phyloP scores from a whole-genome alignment of 1,140 invertebrate species.

The Microplitis demolitor region DNA sequence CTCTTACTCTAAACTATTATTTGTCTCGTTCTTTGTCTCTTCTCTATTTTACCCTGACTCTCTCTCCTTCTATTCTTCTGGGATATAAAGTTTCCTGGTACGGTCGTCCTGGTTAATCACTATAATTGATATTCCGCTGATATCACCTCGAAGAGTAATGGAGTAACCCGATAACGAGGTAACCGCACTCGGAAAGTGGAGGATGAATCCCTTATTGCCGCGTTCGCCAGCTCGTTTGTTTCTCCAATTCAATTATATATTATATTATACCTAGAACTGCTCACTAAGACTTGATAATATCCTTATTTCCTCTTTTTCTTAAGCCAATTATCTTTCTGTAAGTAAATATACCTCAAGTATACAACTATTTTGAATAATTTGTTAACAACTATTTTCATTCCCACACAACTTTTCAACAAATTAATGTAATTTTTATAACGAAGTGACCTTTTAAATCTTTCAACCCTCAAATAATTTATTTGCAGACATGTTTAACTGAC shows the following conservation, averaged over 20 bases:
- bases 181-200: slow-evolving; percentile 51
- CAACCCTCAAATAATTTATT: background rate
- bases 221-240: slow-evolving; percentile 46
- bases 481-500: background rate
- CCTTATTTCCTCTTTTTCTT: background rate
- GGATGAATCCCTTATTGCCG: slow-evolving; percentile 55
- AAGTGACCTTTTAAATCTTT: background rate
- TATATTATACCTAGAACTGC: slow-evolving; percentile 43
- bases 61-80: slow-evolving; percentile 24
- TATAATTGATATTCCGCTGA: slow-evolving; percentile 64
- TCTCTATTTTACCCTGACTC: no score
- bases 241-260: slow-evolving; percentile 59
- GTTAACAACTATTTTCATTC: no score
- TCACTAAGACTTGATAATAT: background rate
- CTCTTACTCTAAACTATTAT: background rate
- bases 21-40: slow-evolving; percentile 4
- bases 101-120: slow-evolving; percentile 60
- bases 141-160: slow-evolving; percentile 58
- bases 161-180: slow-evolving; percentile 57
- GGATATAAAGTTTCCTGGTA: slow-evolving; percentile 45
- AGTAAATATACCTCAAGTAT: background rate
- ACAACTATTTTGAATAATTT: no score
- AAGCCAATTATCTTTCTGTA: no score
- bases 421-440: background rate
- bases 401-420: background rate